phyloP scores from a whole-genome alignment of 1,140 invertebrate genomes.

The Conus betulinus region DNA sequence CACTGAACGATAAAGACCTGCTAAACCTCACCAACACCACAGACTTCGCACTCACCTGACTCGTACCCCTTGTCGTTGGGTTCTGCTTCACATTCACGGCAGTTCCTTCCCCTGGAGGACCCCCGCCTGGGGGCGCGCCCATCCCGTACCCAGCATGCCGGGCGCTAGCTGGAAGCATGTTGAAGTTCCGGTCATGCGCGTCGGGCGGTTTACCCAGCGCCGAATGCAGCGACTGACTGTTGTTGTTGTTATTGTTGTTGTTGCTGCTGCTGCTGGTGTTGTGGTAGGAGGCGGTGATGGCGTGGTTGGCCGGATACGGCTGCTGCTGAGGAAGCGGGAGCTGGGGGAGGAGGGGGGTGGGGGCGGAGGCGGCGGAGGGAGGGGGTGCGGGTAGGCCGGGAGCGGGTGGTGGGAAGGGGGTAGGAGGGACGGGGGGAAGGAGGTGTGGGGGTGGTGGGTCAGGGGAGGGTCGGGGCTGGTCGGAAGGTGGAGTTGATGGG shows the following conservation, averaged over 20 bases:
- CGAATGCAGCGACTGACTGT: conserved; percentile 9
- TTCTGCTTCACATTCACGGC: conserved; percentile 40
- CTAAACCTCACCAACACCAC: too few relatives aligned
- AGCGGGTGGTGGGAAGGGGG: background rate
- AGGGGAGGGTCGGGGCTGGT: conserved; percentile 19
- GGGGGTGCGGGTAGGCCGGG: background rate
- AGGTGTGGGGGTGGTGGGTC: background rate
- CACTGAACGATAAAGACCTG: too few relatives aligned
- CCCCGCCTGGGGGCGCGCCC: conserved; percentile 28
- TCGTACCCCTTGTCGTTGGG: conserved; percentile 40
- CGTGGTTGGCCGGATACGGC: conserved; percentile 26
- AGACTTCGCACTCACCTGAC: conserved; percentile 11
- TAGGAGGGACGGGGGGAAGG: conserved; percentile 1
- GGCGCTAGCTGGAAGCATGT: conserved; percentile 29
- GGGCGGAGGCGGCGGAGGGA: background rate
- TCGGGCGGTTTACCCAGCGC: conserved; percentile 18
- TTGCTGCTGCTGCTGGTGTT: conserved; percentile 15
- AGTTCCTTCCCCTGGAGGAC: background rate
- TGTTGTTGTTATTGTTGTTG: background rate
- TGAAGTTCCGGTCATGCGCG: conserved; percentile 38
- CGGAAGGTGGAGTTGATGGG: conserved; percentile 19
- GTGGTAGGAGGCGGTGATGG: conserved; percentile 26
- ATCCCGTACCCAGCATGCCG: conserved; percentile 52
- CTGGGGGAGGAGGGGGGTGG: background rate
- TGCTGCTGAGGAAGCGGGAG: conserved; percentile 28